These are phyloP conservation scores for Coreoperca whiteheadi DNA, from an alignment of 2,113 vertebrate genomes.

Conservation along the genomic window DNA sequence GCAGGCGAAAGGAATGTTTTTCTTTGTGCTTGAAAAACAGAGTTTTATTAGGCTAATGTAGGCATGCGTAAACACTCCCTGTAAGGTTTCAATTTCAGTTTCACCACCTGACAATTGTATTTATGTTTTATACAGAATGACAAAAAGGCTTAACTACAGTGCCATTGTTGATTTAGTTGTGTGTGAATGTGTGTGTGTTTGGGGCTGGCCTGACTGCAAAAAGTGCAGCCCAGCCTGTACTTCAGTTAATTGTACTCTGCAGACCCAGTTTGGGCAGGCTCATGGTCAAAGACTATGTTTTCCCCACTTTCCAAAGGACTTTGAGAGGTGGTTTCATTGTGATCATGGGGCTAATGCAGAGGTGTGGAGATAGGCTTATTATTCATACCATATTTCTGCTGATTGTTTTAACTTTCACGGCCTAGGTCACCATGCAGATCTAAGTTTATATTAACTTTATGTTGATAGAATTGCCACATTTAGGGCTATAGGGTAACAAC, in stretches of 20 bases:
- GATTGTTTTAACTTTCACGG: background rate
- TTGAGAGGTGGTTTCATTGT: background rate
- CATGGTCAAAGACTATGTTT: slow-evolving; percentile 59
- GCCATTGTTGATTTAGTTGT: background rate
- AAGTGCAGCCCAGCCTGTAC: slow-evolving; percentile 45
- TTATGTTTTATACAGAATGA: background rate
- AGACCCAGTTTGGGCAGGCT: slow-evolving; percentile 49
- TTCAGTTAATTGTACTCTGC: slow-evolving; percentile 41
- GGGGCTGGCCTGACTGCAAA: slow-evolving; percentile 38
- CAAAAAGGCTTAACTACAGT: slow-evolving; percentile 6
- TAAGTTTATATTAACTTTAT: background rate
- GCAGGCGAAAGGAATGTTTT: background rate
- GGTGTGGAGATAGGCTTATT: accelerated
- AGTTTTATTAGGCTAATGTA: background rate
- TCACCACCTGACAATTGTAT: background rate
- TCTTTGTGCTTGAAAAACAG: background rate
- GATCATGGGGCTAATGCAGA: slow-evolving; percentile 9
- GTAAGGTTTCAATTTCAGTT: background rate
- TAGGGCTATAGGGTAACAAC: background rate
- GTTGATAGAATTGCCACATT: background rate
- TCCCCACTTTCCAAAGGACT: slow-evolving; percentile 4
- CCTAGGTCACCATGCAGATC: background rate
- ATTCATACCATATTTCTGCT: background rate
- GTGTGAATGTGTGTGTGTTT: slow-evolving; percentile 20
- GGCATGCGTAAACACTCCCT: no score